Conservation (phyloP, 1,140 invertebrate genomes). For the Halesus radiatus region DNA sequence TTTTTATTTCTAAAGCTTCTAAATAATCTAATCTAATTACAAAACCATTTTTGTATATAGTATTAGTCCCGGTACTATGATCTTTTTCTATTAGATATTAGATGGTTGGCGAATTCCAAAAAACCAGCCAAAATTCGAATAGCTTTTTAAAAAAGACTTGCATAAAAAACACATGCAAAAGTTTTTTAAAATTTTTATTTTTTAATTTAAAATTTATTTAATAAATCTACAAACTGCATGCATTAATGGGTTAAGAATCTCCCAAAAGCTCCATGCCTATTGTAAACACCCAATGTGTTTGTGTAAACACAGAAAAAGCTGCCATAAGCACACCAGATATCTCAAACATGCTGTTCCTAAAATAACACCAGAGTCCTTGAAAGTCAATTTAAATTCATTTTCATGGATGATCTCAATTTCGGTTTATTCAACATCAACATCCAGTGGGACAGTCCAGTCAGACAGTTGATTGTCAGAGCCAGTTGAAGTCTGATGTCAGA, state of each 20-base stretch:
- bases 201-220: no score
- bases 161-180: no score
- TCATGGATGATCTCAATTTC: constrained; percentile 33
- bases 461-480: constrained; percentile 2
- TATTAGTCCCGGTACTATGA: no score
- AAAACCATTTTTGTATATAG: no score
- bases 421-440: no score
- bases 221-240: background rate
- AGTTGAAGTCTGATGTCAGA: background rate
- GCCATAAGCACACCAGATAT: background rate
- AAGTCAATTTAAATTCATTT: constrained; percentile 43
- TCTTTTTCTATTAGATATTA: no score
- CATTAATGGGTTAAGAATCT: background rate
- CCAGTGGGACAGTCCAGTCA: background rate
- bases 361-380: constrained; percentile 44
- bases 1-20: no score
- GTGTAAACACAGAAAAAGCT: background rate
- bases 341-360: background rate
- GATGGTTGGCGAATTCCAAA: no score
- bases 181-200: no score
- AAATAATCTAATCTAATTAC: no score
- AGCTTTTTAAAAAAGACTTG: no score
- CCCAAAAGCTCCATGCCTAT: background rate
- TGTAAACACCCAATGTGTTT: background rate
- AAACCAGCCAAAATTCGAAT: no score